Conservation (phyloP, 30 jellyfish, hydroid and myxozoan species). For the Pelagia noctiluca region DNA sequence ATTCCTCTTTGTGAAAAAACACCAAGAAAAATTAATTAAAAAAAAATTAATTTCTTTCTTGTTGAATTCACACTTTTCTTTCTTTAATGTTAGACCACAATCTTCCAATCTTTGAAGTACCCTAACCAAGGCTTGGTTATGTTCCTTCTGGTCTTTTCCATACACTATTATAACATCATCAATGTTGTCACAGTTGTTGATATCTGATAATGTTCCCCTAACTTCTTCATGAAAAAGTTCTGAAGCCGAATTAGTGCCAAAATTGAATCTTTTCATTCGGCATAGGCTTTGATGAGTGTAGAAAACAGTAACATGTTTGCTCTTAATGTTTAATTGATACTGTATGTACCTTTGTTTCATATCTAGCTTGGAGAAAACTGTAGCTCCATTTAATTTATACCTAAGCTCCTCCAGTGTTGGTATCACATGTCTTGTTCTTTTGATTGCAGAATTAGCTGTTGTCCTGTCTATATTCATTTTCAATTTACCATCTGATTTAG, state of each 20-base stretch:
- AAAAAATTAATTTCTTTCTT: neutral
- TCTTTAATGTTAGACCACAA: too few relatives aligned
- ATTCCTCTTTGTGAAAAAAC: conserved; percentile 12
- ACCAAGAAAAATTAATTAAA: neutral
- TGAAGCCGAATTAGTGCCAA: conserved; percentile 73
- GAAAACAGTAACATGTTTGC: conserved; percentile 58
- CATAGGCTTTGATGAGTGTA: conserved; percentile 78
- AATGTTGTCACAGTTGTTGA: too few relatives aligned
- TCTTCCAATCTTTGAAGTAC: too few relatives aligned
- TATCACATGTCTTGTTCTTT: conserved; percentile 54
- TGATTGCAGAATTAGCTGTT: conserved; percentile 67
- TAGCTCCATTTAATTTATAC: conserved; percentile 53
- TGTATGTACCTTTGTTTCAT: too few relatives aligned
- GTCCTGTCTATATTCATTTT: conserved; percentile 69
- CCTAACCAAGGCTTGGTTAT: too few relatives aligned
- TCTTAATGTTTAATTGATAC: conserved; percentile 18
- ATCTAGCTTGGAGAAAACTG: conserved; percentile 43
- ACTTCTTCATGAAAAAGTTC: conserved; percentile 67
- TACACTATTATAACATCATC: too few relatives aligned
- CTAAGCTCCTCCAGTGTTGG: conserved; percentile 62
- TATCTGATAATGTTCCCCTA: too few relatives aligned
- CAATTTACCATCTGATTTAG: conserved; percentile 42
- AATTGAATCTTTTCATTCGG: conserved; percentile 41
- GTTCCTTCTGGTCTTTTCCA: too few relatives aligned
- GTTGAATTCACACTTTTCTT: too few relatives aligned